Conservation (phyloP, 2,888 invertebrate genomes). For the Chamaedrilus cognettii region DNA sequence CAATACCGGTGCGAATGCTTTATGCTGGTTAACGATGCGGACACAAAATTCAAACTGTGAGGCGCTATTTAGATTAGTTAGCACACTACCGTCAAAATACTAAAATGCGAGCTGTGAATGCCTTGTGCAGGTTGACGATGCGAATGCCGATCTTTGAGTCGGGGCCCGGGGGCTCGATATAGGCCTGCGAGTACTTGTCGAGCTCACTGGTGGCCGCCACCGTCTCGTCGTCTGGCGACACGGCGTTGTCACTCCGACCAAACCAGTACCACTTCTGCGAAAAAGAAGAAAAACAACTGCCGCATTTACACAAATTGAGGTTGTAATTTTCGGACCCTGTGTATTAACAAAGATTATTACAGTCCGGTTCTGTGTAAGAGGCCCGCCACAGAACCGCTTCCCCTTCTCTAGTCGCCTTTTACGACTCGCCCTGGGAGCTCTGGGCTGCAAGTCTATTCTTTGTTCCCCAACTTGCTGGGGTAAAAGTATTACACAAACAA, state of each 20-base stretch:
- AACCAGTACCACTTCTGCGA: slow-evolving; percentile 15
- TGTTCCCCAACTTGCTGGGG: no score
- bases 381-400: no score
- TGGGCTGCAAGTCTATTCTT: no score
- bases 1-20: no score
- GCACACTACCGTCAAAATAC: neutral
- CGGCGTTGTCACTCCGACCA: slow-evolving; percentile 8
- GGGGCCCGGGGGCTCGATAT: neutral
- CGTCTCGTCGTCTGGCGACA: slow-evolving; percentile 18
- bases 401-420: no score
- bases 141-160: neutral
- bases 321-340: neutral
- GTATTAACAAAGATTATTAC: no score
- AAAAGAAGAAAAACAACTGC: neutral
- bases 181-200: neutral
- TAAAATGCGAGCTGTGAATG: no score
- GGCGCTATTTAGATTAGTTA: neutral
- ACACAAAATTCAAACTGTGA: no score
- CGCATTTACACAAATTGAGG: neutral
- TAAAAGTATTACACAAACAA: no score
- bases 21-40: neutral
- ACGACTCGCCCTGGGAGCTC: no score
- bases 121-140: neutral
- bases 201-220: neutral
- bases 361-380: no score